Base-by-base conservation (phyloP, 2,888 invertebrate genomes). In the Amorpha juglandis region DNA sequence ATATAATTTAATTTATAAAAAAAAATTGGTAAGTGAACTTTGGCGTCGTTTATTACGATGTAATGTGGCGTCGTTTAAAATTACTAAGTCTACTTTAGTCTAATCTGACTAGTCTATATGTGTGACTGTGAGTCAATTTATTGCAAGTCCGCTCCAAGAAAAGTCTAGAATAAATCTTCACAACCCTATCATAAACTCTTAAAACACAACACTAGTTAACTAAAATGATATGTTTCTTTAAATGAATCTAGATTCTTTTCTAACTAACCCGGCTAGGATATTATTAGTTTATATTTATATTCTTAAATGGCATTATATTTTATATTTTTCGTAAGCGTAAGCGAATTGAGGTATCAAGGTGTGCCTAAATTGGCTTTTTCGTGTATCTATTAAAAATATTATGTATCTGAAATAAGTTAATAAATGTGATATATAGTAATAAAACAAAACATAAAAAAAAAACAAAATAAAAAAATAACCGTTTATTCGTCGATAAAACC, bases 181-280 rank as follows among this genome's bases (percentile, higher is more conserved):
- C 80, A 80, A 80, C 80, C 80, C 71, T 76, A 71, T 74, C 64
- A 64, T 77, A 80, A 79, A 80, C 78, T 80, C 79, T 75, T 70
- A 63, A 66, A 74, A 79, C 71, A 74, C 70, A 75, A 76, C 73
- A 69, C 64, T 70, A 62, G 67, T 64, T 51, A 71, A 74, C 69
- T 27, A 63, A 71, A 75, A 69, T 35, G 47, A 62, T 69, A 66
- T 58, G 66, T 69, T 67, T 68, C 6, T 27, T 27, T 47, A 45
- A 55, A 53, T 9, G 35, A 58, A 42, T 51, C 33, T 62, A 64
- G 50, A 38, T 45, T 62, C 14, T 42, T 50, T 50, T 50, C 50
- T 50, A 50, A 53, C 38, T 42, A 7, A 50, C 47, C 33, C 50
- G 38, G 62, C 48, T 63, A 47, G 47, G n/a, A 42, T 45, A 45